Conservation (phyloP, 2,888 invertebrate genomes). For the Acleris holmiana region DNA sequence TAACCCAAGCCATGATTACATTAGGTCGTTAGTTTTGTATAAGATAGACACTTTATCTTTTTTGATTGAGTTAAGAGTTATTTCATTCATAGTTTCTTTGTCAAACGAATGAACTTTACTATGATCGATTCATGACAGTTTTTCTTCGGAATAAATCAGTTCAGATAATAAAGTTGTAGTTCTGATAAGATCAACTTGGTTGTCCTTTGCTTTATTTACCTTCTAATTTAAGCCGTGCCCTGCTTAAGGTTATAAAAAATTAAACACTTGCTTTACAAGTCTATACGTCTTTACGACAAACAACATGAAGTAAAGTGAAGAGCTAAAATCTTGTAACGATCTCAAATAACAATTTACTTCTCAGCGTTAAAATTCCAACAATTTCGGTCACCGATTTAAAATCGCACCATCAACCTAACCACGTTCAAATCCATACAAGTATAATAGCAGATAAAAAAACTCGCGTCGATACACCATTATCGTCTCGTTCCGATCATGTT, state of each 20-base stretch:
- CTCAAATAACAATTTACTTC: neutral
- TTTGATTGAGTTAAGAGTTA: conserved; percentile 1
- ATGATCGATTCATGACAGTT: conserved; percentile 73
- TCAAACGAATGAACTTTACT: conserved; percentile 73
- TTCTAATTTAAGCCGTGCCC: conserved; percentile 40
- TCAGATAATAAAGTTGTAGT: conserved; percentile 48
- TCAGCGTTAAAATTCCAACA: conserved; percentile 9
- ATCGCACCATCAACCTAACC: conserved; percentile 45
- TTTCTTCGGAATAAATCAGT: conserved; percentile 62
- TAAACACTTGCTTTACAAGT: neutral
- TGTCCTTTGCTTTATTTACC: conserved; percentile 54
- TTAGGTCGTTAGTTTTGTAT: no score
- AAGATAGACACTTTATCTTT: no score
- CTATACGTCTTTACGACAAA: neutral
- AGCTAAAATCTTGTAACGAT: neutral
- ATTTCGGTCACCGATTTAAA: conserved; percentile 22
- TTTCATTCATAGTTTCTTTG: conserved; percentile 51
- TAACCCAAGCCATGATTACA: no score
- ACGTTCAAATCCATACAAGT: conserved; percentile 58
- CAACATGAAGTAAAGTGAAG: neutral
- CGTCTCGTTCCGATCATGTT: conserved; percentile 78
- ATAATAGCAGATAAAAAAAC: conserved; percentile 66
- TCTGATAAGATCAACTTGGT: conserved; percentile 64
- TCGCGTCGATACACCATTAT: conserved; percentile 68
- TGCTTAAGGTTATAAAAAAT: conserved; percentile 16